Base-by-base conservation (phyloP, 2,113 vertebrate species). In the Andinoacara biseriatus region DNA sequence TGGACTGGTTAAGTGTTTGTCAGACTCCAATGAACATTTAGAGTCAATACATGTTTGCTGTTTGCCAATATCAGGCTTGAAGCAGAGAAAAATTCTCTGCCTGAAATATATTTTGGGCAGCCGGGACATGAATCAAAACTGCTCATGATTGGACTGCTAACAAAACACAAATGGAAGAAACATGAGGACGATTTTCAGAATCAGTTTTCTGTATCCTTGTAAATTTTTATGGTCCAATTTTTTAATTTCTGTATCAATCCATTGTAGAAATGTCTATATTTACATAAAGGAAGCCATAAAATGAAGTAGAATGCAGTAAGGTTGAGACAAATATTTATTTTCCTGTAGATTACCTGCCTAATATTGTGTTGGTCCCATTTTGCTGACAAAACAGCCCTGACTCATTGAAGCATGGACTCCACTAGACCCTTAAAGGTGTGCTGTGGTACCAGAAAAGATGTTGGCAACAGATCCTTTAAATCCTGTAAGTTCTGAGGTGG, bases 291-390 rank as follows among this genome's bases (percentile, higher is more conserved):
- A 29, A 72, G 49, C 46, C 0, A 52, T 24, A 72, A 52, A 31
- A 10, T 52, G 24, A 72, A 72, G 24, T 29, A 31, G 9, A 72
- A 52, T 13, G 65, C 65, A 72, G 17, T 18, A 72, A 72, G 26
- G 24, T 52, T 72, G 24, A 72, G 18, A 29, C 24, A 69, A 69
- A 72, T 72, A 33, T 72, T 72, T 29, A 72, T 54, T 72, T 72
- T 54, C 20, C 67, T 54, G 43, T 31, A 72, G 46, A 0, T 38
- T 38, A 9, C 2, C 35, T 10, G 35, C 33, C 33, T 7, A 10
- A 38, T 38, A 10, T 10, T 10, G 35, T 38, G 35, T 35, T 35
- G 35, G 35, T 35, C 35, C 35, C 35, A 8, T 10, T 38, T 38
- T 38, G 2, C 9, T 38, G 33, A 6, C 6, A 33, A 33, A 33